Evolutionary conservation across 2,888 invertebrate species (phyloP), one percentile per base, ranked within the genome.

Genomic region (Patella depressa): DNA sequence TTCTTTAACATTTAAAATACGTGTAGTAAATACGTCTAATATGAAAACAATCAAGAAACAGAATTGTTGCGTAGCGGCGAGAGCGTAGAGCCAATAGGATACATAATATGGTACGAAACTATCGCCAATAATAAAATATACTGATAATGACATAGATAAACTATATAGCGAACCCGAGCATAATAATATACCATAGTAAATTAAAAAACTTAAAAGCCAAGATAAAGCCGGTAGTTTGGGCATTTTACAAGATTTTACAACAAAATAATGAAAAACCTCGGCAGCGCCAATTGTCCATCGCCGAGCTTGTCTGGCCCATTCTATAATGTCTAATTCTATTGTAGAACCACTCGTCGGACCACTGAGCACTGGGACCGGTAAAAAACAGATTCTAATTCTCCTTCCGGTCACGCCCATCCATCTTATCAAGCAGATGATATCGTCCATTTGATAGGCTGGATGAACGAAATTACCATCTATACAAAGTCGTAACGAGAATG

Each of bases 1-100:
- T 24, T 65, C 65, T 65, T 65, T 65, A 65, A 65, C 65, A 65
- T 24, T 24, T 19, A 65, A 65, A 65, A 19, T 14, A 24, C 65
- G 19, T 11, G 65, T 24, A 5, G 65, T 24, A 65, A 65, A 65
- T 19, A 65, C 65, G 24, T 65, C 65, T 12, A 65, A 24, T 3
- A 65, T 65, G 24, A 65, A 65, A 11, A 65, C 65, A 65, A 65
- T 14, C 65, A 65, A 65, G 14, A 65, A 65, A 65, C 65, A 65
- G 19, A 65, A 19, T 65, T 65, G 65, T 65, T 65, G 65, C 19
- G 19, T 0, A 65, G 65, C 65, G 24, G 65, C 65, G 11, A 65
- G 24, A 2, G 12, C 65, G 24, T 65, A 65, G 11, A 65, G 11
- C 65, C 65, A 65, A 24, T 65, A 65, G 11, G 11, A 12, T 24